Conservation (phyloP, 2,888 invertebrate genomes). For the Lamproptera curius region DNA sequence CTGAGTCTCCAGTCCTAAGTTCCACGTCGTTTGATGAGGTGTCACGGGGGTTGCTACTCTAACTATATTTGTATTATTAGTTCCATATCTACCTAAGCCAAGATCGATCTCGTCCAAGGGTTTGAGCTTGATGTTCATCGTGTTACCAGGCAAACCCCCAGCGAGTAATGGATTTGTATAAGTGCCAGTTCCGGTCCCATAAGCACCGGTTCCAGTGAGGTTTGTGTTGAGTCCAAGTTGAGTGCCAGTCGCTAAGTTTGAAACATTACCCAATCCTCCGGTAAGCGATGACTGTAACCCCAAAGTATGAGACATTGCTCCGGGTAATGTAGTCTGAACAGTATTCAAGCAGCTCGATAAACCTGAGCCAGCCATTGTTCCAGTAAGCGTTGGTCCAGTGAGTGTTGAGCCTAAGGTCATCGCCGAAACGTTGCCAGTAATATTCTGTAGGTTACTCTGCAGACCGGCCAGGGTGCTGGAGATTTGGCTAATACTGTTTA, state of each 20-base stretch:
- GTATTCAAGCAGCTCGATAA: conserved; percentile 66
- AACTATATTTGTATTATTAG: conserved; percentile 58
- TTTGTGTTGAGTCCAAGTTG: conserved; percentile 66
- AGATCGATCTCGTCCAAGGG: conserved; percentile 85
- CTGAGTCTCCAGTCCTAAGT: conserved; percentile 80
- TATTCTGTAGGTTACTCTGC: conserved; percentile 68
- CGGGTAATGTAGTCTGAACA: conserved; percentile 62
- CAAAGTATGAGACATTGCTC: conserved; percentile 60
- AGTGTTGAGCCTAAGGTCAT: conserved; percentile 65
- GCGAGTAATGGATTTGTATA: conserved; percentile 82
- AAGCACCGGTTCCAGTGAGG: conserved; percentile 54
- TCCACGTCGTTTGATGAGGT: conserved; percentile 78
- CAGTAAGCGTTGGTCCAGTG: conserved; percentile 66
- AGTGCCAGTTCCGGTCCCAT: conserved; percentile 66
- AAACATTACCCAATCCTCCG: conserved; percentile 61
- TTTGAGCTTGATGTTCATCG: conserved; percentile 82
- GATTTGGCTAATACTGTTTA: conserved; percentile 71
- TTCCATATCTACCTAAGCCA: conserved; percentile 78
- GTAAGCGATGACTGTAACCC: conserved; percentile 65
- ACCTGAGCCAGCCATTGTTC: conserved; percentile 69
- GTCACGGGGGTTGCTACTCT: conserved; percentile 81
- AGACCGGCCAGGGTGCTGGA: conserved; percentile 69
- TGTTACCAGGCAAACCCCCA: conserved; percentile 76
- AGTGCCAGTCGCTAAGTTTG: conserved; percentile 59
- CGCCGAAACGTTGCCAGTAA: conserved; percentile 63